A percentile compares a stretch with the other conserved stretches of the same genome.
These are phyloP conservation scores for Excalfactoria chinensis DNA, from an alignment of 2,113 vertebrate genomes.

Conservation along the genomic window DNA sequence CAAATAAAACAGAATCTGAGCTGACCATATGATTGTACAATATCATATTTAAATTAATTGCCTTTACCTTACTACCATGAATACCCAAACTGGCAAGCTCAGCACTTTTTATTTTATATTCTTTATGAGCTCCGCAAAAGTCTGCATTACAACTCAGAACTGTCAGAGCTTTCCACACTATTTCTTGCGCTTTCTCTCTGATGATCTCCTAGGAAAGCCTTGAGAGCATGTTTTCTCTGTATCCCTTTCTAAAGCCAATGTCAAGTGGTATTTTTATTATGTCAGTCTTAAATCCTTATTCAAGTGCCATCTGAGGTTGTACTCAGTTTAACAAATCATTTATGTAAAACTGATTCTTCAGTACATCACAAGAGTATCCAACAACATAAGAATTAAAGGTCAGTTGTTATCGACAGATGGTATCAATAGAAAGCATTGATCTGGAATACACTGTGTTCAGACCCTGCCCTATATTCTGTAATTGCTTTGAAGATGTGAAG, in stretches of 20 bases:
- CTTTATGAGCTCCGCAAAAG: background rate
- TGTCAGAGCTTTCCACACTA: fast-evolving
- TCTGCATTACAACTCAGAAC: background rate
- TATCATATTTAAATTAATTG: background rate
- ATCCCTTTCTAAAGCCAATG: background rate
- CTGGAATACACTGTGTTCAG: background rate
- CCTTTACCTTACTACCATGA: background rate
- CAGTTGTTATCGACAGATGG: background rate
- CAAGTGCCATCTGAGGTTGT: background rate
- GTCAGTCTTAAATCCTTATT: background rate
- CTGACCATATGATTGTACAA: background rate
- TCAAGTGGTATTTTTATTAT: background rate
- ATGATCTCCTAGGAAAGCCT: background rate
- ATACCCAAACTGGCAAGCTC: background rate
- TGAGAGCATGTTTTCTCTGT: background rate
- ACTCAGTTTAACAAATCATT: background rate
- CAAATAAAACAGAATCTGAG: background rate
- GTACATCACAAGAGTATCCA: background rate
- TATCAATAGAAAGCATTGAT: background rate
- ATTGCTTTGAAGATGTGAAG: background rate
- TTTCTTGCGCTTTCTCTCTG: background rate
- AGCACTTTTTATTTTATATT: background rate
- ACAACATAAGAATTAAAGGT: background rate
- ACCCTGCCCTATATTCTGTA: background rate
- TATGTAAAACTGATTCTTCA: background rate